Conservation (phyloP, 2,113 vertebrate genomes). For the Ophiodon elongatus region DNA sequence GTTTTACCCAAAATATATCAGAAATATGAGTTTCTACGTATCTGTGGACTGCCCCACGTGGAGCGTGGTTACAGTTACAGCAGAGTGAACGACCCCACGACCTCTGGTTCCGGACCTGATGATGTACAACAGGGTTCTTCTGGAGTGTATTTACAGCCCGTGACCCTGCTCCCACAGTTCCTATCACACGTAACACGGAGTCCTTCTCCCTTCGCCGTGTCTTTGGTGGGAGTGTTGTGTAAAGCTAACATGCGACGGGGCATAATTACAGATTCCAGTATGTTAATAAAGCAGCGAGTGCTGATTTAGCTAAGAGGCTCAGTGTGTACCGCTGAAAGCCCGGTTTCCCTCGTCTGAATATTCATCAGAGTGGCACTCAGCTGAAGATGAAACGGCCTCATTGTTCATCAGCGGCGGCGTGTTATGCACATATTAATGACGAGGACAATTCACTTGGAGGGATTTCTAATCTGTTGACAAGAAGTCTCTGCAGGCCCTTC, state of each 20-base stretch:
- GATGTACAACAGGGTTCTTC: no score
- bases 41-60: no score
- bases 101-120: no score
- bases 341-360: constrained; percentile 65
- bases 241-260: constrained; percentile 47
- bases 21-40: no score
- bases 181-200: constrained; percentile 37
- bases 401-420: constrained; percentile 66
- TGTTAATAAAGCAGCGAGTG: constrained; percentile 66
- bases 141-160: not conserved
- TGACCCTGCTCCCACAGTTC: no score
- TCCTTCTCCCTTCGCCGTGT: constrained; percentile 21
- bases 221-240: constrained; percentile 42
- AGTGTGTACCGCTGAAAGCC: constrained; percentile 64
- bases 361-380: constrained; percentile 70
- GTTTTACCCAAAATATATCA: no score
- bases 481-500: constrained; percentile 66
- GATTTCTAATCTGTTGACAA: constrained; percentile 76
- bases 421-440: constrained; percentile 77
- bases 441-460: constrained; percentile 67
- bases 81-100: no score
- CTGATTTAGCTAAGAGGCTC: constrained; percentile 75
- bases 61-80: no score
- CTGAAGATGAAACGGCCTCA: constrained; percentile 67
- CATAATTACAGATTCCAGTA: constrained; percentile 66